phyloP scores from a whole-genome alignment of 2,113 vertebrate genomes.

The Scomber colias region DNA sequence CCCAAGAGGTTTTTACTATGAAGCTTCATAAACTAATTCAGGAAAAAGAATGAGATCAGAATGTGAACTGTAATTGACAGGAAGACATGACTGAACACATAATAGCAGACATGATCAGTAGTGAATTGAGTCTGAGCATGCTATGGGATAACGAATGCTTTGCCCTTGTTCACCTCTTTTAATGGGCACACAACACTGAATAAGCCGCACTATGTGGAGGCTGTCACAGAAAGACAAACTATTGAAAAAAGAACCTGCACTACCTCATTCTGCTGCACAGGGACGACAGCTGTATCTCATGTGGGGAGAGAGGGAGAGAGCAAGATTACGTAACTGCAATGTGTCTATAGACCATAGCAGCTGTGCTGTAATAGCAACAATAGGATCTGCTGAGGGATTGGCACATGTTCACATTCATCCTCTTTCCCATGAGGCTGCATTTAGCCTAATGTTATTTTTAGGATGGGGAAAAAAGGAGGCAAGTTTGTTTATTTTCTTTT shows the following conservation, averaged over 20 bases:
- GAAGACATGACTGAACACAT: no score
- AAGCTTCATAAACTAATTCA: not conserved
- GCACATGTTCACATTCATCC: constrained; percentile 41
- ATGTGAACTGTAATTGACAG: no score
- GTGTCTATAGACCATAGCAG: constrained; percentile 42
- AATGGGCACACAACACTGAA: not conserved
- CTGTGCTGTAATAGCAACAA: constrained; percentile 60
- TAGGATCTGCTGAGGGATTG: constrained; percentile 40
- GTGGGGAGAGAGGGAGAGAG: not conserved
- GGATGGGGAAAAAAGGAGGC: constrained; percentile 6
- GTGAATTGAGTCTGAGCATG: no score
- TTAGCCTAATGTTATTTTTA: constrained; percentile 40
- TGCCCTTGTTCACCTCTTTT: not conserved
- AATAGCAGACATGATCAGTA: not conserved
- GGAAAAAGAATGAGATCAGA: not conserved
- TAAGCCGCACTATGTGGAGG: not conserved
- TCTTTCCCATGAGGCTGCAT: constrained; percentile 47
- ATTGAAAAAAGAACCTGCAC: constrained; percentile 18
- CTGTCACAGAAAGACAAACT: not conserved
- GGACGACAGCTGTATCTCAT: constrained; percentile 30
- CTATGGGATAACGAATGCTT: not conserved
- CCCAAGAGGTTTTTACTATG: not conserved
- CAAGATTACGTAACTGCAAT: constrained; percentile 52
- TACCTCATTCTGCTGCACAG: constrained; percentile 16
- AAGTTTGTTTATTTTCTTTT: constrained; percentile 6